Evolutionary conservation across 2,888 invertebrate species (phyloP).

Genomic region (Alcis repandata): DNA sequence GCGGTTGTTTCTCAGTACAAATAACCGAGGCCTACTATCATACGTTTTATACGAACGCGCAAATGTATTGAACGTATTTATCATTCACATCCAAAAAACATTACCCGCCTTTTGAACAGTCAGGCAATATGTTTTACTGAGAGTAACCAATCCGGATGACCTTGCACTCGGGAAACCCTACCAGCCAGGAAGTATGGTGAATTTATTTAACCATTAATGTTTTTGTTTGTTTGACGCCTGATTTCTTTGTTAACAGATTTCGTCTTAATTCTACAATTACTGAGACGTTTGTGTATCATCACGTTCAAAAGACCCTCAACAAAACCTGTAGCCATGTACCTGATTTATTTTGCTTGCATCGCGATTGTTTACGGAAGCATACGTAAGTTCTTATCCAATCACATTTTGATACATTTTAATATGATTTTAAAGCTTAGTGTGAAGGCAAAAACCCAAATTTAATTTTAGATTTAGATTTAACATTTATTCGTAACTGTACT

Average conservation of each 20-base stretch:
- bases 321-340: conserved; percentile 3
- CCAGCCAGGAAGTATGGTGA: conserved; percentile 6
- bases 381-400: conserved; percentile 13
- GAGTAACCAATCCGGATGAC: not conserved
- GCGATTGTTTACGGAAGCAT: not conserved
- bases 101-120: too few relatives aligned
- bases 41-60: too few relatives aligned
- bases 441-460: too few relatives aligned
- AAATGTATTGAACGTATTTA: too few relatives aligned
- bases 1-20: too few relatives aligned
- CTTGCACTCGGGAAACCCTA: conserved; percentile 4
- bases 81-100: too few relatives aligned
- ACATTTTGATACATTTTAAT: too few relatives aligned
- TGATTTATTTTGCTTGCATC: conserved; percentile 4
- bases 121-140: too few relatives aligned
- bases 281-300: not conserved
- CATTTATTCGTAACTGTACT: too few relatives aligned
- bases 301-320: not conserved
- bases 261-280: conserved; percentile 9
- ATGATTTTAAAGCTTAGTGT: too few relatives aligned
- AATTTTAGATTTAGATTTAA: too few relatives aligned
- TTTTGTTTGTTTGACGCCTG: not conserved
- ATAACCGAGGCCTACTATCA: too few relatives aligned
- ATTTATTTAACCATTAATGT: not conserved
- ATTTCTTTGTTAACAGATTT: conserved; percentile 15